Evolutionary conservation across 2,797 vertebrate species (phyloP), one percentile per base, ranked within the genome.

Genomic region (Gobionotothen gibberifrons): DNA sequence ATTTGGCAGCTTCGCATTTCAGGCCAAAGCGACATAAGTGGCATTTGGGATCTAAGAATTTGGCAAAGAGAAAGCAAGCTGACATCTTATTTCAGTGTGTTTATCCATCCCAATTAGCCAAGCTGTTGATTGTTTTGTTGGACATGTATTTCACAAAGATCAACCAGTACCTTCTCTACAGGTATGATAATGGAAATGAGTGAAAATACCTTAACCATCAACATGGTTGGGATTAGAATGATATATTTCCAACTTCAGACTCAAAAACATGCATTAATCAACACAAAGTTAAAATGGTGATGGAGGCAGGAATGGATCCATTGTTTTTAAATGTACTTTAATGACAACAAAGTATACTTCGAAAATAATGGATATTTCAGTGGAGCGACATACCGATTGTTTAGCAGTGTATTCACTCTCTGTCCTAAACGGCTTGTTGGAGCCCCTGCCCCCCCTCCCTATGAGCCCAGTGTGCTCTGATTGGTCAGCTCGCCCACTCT

Each of bases 1-100:
- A 65, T 52, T 57, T 83, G 81, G 68, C 72, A 69, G 54, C 26
- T 16, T 51, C 32, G 16, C 22, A 0, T 55, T 14, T 64, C 48
- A 56, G 48, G 19, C 6, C 19, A 36, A 9, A 19, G 65, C 12
- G 1, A 53, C 40, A 48, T 36, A 42, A 70, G 66, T 62, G 51
- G 66, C 40, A 44, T 26, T 4, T 61, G 11, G 48, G 49, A 69
- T 59, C 29, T 29, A 8, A 54, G 58, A 60, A 29, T 64, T 14
- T 76, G 69, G 26, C 43, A 21, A 55, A 47, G 15, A 5, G 15
- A 55, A 42, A 60, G 13, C 21, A 73, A 61, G 36, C 42, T 55
- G 60, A 55, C 2, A 39, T 32, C 2, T 0, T 52, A 8, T 70
- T 39, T 29, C 52, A 62, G 47, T 4, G n/a, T 55, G 49, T 49